These are phyloP conservation scores for Tylochromis polylepis DNA, from an alignment of 2,113 vertebrate species.

Conservation along the genomic window DNA sequence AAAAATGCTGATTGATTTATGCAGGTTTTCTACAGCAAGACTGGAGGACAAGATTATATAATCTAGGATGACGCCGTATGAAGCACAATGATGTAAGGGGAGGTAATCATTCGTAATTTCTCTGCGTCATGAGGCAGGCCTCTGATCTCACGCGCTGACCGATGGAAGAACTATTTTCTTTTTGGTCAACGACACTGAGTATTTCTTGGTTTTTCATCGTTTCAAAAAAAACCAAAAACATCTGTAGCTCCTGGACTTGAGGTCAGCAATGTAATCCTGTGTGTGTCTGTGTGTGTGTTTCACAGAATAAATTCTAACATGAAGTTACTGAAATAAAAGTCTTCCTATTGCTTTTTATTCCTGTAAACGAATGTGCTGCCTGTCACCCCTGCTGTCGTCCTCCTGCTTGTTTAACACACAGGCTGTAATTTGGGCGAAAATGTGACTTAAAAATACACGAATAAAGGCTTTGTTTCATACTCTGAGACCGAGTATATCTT, in stretches of 20 bases:
- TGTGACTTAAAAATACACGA: fast-evolving
- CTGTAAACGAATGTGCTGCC: not conserved
- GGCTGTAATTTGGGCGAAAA: not conserved
- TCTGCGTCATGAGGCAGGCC: not conserved
- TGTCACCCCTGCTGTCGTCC: not conserved
- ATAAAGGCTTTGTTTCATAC: not conserved
- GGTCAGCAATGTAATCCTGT: not conserved
- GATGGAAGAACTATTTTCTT: not conserved
- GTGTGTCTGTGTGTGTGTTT: not conserved
- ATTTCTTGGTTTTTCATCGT: not conserved
- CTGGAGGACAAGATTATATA: no score
- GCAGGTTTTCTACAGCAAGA: no score
- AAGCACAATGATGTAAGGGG: not conserved
- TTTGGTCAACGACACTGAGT: not conserved
- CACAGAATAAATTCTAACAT: not conserved
- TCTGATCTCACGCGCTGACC: not conserved
- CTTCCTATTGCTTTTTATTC: fast-evolving
- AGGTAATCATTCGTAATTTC: not conserved
- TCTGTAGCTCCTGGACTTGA: not conserved
- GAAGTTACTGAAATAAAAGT: not conserved
- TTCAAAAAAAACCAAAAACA: not conserved
- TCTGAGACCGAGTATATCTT: not conserved
- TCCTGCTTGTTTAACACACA: fast-evolving
- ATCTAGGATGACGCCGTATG: no score
- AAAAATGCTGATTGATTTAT: no score